These are phyloP conservation scores for Pandion haliaetus DNA, from an alignment of 2,113 vertebrate genomes.

Conservation along the genomic window DNA sequence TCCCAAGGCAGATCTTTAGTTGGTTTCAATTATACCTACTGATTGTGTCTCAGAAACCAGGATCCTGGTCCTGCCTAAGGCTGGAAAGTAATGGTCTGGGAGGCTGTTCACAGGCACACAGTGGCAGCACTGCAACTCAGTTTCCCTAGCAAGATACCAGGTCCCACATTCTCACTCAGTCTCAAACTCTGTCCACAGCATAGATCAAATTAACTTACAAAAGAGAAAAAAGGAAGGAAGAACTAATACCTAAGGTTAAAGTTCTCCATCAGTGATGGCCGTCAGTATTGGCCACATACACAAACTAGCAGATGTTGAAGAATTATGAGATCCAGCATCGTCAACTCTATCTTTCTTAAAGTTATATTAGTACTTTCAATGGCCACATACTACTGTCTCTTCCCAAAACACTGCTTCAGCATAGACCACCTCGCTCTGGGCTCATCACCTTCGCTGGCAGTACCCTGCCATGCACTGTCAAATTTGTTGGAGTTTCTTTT, in stretches of 20 bases:
- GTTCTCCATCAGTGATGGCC: neutral
- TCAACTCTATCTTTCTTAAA: neutral
- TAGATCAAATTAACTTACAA: neutral
- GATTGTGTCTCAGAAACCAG: neutral
- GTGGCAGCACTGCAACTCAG: neutral
- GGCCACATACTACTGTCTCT: neutral
- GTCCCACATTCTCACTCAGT: neutral
- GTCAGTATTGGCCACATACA: fast-evolving
- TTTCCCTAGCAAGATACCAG: neutral
- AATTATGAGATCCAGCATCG: neutral
- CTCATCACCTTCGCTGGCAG: neutral
- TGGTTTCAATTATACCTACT: neutral
- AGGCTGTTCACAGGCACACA: neutral
- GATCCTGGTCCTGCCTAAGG: neutral
- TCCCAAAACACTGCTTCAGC: neutral
- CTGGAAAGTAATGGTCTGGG: neutral
- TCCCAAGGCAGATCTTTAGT: neutral
- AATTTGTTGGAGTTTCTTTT: neutral
- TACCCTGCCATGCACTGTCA: neutral
- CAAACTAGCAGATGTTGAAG: neutral
- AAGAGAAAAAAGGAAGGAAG: neutral
- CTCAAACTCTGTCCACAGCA: neutral
- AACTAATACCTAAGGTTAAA: neutral
- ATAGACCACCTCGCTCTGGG: fast-evolving
- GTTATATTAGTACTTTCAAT: no score